Conservation (phyloP, 2,888 invertebrate genomes). For the Mystacides longicornis region DNA sequence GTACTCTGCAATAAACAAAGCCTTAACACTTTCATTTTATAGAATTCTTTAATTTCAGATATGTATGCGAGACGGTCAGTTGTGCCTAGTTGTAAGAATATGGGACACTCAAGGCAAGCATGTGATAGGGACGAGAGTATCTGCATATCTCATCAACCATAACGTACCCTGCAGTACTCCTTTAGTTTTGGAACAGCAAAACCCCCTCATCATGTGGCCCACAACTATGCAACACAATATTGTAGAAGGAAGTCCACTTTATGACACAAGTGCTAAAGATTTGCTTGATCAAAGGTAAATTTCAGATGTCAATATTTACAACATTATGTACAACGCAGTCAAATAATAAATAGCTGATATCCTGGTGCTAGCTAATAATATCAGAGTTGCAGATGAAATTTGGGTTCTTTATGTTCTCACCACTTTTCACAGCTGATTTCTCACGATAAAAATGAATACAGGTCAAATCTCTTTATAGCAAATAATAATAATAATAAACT, state of each 20-base stretch:
- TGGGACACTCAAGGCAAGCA: slow-evolving; percentile 73
- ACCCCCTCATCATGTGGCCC: slow-evolving; percentile 77
- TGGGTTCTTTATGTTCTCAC: too few relatives aligned
- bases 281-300: slow-evolving; percentile 58
- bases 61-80: slow-evolving; percentile 67
- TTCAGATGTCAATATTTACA: too few relatives aligned
- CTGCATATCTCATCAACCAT: slow-evolving; percentile 57
- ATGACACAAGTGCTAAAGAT: slow-evolving; percentile 68
- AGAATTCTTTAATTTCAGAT: slow-evolving; percentile 42
- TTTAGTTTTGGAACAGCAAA: slow-evolving; percentile 56
- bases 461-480: too few relatives aligned
- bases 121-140: slow-evolving; percentile 70
- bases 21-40: neutral
- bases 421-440: too few relatives aligned
- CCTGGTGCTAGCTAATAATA: too few relatives aligned
- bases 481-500: too few relatives aligned
- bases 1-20: neutral
- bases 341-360: too few relatives aligned
- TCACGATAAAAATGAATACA: too few relatives aligned
- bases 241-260: slow-evolving; percentile 69
- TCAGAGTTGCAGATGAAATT: too few relatives aligned
- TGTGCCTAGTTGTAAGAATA: slow-evolving; percentile 73
- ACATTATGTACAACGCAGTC: too few relatives aligned
- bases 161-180: slow-evolving; percentile 50
- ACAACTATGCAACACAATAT: slow-evolving; percentile 80